Base-by-base conservation (phyloP, 2,888 invertebrate genomes). In the Cerastoderma edule region DNA sequence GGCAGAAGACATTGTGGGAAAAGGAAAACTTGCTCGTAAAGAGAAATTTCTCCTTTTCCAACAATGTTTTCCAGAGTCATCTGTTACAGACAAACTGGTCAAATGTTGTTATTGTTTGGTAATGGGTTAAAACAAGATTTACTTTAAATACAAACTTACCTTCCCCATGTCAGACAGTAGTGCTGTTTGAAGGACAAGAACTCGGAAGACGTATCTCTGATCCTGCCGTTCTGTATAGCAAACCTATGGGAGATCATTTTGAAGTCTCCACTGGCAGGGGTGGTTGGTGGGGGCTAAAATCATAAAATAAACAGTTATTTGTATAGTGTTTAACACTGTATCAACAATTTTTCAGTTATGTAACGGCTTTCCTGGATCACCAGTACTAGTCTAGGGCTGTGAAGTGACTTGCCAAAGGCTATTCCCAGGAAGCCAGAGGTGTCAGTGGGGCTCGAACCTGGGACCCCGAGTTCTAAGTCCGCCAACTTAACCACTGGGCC, bases 121-220 rank as follows among this genome's bases (percentile, higher is more conserved):
- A 54, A 27, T 2, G 22, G 10, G 33, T 30, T 60, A 60, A n/a
- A n/a, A n/a, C n/a, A n/a, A n/a, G n/a, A 60, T 32, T 4, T 60
- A 60, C 30, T n/a, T 30, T 16, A 33, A 33, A 33, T 4, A 48
- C 30, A 30, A 32, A 65, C 60, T 32, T 78, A 92, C 92, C 91
- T 89, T 80, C 92, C 92, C 92, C 92, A 92, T 8, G 90, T 87
- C 10, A 91, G 85, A 78, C 90, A 91, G 80, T 92, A 91, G 72
- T 91, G 91, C 67, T 92, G 91, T 83, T 92, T 92, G 80, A 92
- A 92, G 33, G 90, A 87, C 72, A 89, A 67, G 74, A 90, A 92
- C 69, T 92, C 92, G 22, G 88, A 83, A 8, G 91, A 85, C 1
- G 80, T 85, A 33, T 90, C 90, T 32, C 90, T 77, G 1, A 87